Percentiles rank a stretch among this genome's conserved stretches.
These are phyloP conservation scores for Diaprepes abbreviatus DNA, from an alignment of 2,888 invertebrate genomes.

Conservation along the genomic window DNA sequence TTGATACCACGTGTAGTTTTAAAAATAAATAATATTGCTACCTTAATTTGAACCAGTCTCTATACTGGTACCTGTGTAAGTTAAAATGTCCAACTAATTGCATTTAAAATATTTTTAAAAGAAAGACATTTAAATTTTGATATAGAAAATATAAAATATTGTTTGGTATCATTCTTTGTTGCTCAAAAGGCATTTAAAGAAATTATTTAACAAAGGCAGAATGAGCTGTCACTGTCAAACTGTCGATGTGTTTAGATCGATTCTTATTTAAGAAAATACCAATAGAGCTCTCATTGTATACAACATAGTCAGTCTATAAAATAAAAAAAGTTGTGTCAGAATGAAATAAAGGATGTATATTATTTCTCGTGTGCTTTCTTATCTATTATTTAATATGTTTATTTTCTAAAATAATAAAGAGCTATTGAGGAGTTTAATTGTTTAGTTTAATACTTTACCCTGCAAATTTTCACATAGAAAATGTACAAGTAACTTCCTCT, in stretches of 20 bases:
- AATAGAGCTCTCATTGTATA: constrained; percentile 49
- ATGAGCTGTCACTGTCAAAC: constrained; percentile 58
- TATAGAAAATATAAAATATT: constrained; percentile 3
- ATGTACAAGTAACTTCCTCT: constrained; percentile 22
- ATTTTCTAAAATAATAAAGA: too few relatives aligned
- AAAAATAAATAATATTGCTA: too few relatives aligned
- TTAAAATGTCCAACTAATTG: too few relatives aligned
- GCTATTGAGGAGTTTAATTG: too few relatives aligned
- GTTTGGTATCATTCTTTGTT: constrained; percentile 1
- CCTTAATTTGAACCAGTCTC: too few relatives aligned
- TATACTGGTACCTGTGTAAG: too few relatives aligned
- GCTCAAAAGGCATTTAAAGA: constrained; percentile 17
- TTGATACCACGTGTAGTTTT: too few relatives aligned
- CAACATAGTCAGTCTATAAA: constrained; percentile 31
- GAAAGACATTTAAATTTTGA: too few relatives aligned
- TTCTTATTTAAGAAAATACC: constrained; percentile 56
- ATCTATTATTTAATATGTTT: too few relatives aligned
- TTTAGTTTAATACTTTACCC: constrained; percentile 19
- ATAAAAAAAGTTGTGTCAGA: constrained; percentile 14
- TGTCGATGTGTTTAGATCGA: constrained; percentile 60
- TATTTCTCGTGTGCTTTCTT: too few relatives aligned
- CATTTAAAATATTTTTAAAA: too few relatives aligned
- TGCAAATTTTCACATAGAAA: constrained; percentile 16
- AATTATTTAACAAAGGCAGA: constrained; percentile 32
- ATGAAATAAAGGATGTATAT: too few relatives aligned